Conservation (phyloP, 2,113 vertebrate genomes). For the Eulemur macaco region DNA sequence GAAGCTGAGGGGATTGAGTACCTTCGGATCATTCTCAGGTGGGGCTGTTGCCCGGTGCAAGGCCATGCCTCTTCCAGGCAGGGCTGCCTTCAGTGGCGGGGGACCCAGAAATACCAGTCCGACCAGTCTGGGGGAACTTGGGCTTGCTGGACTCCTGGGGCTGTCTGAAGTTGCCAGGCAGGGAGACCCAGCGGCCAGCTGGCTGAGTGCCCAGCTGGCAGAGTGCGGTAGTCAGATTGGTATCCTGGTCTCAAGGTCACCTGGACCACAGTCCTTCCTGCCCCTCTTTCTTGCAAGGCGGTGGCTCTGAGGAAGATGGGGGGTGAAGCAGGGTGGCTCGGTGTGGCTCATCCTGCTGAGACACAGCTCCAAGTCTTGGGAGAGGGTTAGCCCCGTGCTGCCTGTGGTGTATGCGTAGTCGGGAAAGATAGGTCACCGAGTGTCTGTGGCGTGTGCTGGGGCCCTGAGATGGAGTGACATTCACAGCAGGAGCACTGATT, state of each 20-base stretch:
- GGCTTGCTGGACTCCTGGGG: background rate
- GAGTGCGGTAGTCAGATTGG: background rate
- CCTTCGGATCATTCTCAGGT: conserved; percentile 95
- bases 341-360: background rate
- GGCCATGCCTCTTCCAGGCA: background rate
- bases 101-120: conserved; percentile 47
- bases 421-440: background rate
- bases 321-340: background rate
- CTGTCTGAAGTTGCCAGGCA: background rate
- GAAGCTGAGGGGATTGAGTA: conserved; percentile 90
- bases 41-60: background rate
- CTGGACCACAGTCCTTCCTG: background rate
- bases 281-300: background rate
- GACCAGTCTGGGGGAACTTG: background rate
- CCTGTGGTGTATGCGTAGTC: background rate
- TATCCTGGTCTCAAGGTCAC: conserved; percentile 1
- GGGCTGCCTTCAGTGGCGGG: background rate
- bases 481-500: background rate
- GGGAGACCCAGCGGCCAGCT: background rate
- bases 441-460: background rate
- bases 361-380: background rate
- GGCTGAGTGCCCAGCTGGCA: background rate
- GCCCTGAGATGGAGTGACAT: background rate
- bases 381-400: background rate
- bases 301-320: background rate